Evolutionary conservation across 2,113 vertebrate genomes (phyloP), one percentile per base, ranked within the genome.

Genomic region (Ramphastos sulfuratus): DNA sequence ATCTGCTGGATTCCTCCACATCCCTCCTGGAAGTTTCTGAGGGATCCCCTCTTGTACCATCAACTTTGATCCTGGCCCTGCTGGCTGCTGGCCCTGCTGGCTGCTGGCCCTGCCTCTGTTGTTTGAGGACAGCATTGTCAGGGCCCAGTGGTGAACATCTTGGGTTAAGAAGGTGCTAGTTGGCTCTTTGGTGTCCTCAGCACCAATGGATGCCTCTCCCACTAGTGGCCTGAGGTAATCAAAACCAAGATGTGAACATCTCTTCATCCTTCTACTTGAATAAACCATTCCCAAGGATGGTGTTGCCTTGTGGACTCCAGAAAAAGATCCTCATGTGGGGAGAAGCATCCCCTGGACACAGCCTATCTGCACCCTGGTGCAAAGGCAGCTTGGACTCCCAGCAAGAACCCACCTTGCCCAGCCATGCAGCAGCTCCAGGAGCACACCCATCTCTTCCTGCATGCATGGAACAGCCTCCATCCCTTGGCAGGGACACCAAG

Each of bases 341-440:
- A 5, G 1, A 55, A 92, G 55, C 58, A 27, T 55, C 75, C 30
- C 82, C 12, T 39, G 63, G 61, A 63, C 15, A 2, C 0, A 2
- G 46, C 35, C 28, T 80, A 60, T 28, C 13, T 63, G 54, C 31
- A 27, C 3, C 48, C 3, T 11, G 28, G 58, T 31, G 55, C 19
- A n/a, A 59, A 71, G 28, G 39, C 5, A 3, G 30, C 19, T 16
- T 13, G 50, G 50, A 37, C 5, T 66, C 31, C 16, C 0, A 2
- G 50, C 15, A 42, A 30, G 37, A 58, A 67, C 11, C 54, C 55
- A 5, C 42, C 60, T 87, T 75, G 31, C 28, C 16, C 4, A 10
- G 48, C 71, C 56, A 10, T 2, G 0, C 44, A 2, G 2, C 0
- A 0, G 2, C 64, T 9, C 30, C 14, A 25, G 58, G 75, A 87